Base-by-base conservation (phyloP, 1,140 invertebrate species). In the Lepeophtheirus salmonis region DNA sequence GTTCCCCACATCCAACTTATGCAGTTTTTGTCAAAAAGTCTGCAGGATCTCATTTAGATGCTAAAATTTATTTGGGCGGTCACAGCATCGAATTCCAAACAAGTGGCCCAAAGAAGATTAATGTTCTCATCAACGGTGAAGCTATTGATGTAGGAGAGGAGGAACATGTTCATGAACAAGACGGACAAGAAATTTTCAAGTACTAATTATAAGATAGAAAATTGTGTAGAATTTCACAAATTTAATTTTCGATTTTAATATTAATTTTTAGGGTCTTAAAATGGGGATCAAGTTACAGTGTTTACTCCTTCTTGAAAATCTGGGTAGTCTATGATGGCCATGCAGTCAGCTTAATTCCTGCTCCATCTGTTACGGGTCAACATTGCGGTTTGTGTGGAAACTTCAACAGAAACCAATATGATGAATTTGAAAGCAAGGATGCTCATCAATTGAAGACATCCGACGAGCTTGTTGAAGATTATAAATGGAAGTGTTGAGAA, bases 321-420 rank as follows among this genome's bases (percentile, higher is more conserved):
- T 56, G 52, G 13, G 26, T 56, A 3, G 18, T 55, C 48, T 30
- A 41, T 60, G 24, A 62, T 50, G n/a, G 50, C 52, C 58, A 54
- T n/a, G 60, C 56, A 1, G 57, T 65, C 10, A 56, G 64, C 22
- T 41, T 65, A 14, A 55, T 65, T 21, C 56, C 64, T 20, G 56
- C 63, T 18, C 61, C 63, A 25, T 54, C 56, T 3, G 24, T 56
- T 48, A 62, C 50, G 16, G 52, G 64, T 21, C 54, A 56, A 21
- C 63, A 64, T 56, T 65, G 64, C 52, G 64, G 64, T 50, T 22
- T 64, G 2, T 65, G 64, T 51, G 64, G 64, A 48, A 64, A 65
- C 49, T 65, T 52, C 61, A 64, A 65, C 26, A 59, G 64, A 14
- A 64, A 65, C 51, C 25, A 52, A 13, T 49, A 54, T 17, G 54